A percentile compares a stretch with the other conserved stretches of the same genome.
These are phyloP conservation scores for Aphrophora alni DNA, from an alignment of 2,888 invertebrate species.

Conservation along the genomic window DNA sequence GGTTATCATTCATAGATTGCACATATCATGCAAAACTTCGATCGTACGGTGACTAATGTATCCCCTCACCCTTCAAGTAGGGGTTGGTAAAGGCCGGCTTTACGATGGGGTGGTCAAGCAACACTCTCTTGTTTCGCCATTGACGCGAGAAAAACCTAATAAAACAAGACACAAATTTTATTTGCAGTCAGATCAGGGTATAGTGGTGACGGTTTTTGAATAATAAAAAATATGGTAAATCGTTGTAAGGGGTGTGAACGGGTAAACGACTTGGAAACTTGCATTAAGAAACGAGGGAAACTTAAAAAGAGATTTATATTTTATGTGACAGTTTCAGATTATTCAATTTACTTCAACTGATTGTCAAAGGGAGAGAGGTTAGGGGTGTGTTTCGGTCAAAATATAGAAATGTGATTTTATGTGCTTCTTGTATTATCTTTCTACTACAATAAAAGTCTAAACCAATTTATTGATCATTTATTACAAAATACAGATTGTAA, in stretches of 20 bases:
- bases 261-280: not conserved
- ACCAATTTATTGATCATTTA: no score
- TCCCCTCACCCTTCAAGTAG: not conserved
- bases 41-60: not conserved
- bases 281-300: constrained; percentile 10
- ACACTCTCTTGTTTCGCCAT: constrained; percentile 33
- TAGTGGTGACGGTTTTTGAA: constrained; percentile 24
- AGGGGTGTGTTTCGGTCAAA: not conserved
- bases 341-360: not conserved
- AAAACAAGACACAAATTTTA: constrained; percentile 35
- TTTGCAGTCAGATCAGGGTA: constrained; percentile 20
- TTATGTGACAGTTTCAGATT: not conserved
- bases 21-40: not conserved
- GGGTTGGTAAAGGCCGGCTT: not conserved
- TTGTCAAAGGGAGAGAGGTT: not conserved
- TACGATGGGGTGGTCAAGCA: not conserved
- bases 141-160: constrained; percentile 35
- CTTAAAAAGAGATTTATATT: constrained; percentile 4
- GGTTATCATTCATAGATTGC: no score
- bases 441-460: no score
- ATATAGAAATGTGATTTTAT: no score
- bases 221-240: constrained; percentile 32
- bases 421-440: no score
- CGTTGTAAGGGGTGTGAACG: not conserved
- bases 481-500: no score